These are phyloP conservation scores for Cyrtonyx montezumae DNA, from an alignment of 2,113 vertebrate species.

Conservation along the genomic window DNA sequence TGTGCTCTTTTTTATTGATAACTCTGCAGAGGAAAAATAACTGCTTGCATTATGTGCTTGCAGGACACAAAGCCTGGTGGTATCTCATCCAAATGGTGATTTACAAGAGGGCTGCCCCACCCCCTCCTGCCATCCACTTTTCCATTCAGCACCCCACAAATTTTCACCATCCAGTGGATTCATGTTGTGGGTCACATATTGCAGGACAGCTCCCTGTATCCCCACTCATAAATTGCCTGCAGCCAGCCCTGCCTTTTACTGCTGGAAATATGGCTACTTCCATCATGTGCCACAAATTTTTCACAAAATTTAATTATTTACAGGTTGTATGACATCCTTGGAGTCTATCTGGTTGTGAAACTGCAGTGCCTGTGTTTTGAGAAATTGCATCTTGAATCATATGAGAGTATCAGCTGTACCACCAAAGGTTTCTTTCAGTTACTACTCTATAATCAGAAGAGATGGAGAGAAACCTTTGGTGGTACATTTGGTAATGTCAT, in stretches of 20 bases:
- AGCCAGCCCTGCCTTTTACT: rapidly evolving
- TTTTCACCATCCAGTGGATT: background rate
- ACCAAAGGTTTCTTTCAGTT: background rate
- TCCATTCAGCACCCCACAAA: background rate
- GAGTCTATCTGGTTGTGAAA: background rate
- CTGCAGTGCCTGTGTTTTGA: background rate
- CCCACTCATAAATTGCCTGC: rapidly evolving
- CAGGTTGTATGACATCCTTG: rapidly evolving
- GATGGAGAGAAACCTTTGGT: background rate
- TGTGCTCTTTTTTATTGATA: background rate
- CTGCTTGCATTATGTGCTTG: background rate
- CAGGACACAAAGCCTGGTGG: background rate
- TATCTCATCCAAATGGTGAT: rapidly evolving
- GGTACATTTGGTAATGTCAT: background rate
- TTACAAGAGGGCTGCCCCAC: background rate
- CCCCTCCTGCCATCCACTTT: background rate
- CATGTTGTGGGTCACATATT: rapidly evolving
- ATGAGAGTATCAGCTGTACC: background rate
- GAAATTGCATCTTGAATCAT: background rate
- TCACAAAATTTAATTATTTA: background rate
- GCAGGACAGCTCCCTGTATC: background rate
- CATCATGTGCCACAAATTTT: rapidly evolving
- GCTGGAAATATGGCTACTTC: background rate
- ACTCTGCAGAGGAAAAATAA: background rate
- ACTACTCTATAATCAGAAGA: background rate